Conservation (phyloP, 2,113 vertebrate genomes). For the Oryzias curvinotus region DNA sequence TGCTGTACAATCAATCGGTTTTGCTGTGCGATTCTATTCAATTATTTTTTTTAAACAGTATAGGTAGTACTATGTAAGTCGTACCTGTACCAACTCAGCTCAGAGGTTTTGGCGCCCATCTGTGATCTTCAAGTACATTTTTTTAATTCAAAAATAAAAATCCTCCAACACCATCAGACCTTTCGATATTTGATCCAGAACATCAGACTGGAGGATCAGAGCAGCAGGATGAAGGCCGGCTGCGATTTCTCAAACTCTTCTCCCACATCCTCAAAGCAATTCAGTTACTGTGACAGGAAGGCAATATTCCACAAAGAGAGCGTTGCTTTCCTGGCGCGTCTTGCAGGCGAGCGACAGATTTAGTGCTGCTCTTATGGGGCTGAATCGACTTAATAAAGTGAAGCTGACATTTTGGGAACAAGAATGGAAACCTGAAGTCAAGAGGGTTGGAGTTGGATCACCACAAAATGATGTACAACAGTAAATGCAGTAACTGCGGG, state of each 20-base stretch:
- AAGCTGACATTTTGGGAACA: conserved; percentile 55
- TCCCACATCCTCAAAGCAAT: conserved; percentile 35
- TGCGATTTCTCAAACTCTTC: conserved; percentile 11
- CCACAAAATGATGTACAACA: conserved; percentile 45
- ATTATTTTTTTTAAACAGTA: too few relatives aligned
- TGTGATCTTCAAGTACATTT: too few relatives aligned
- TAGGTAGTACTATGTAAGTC: too few relatives aligned
- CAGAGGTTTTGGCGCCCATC: too few relatives aligned
- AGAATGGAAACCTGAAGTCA: conserved; percentile 53
- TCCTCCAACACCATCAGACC: not conserved
- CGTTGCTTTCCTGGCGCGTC: conserved; percentile 35
- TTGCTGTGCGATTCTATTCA: too few relatives aligned
- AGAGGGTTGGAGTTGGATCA: conserved; percentile 32
- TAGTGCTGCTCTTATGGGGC: conserved; percentile 36
- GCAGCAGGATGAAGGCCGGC: conserved; percentile 15
- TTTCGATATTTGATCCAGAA: not conserved
- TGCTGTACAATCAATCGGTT: too few relatives aligned
- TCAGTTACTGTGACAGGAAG: conserved; percentile 43
- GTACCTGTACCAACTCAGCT: too few relatives aligned
- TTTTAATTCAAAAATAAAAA: too few relatives aligned
- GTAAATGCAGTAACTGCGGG: conserved; percentile 49
- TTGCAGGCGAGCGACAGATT: conserved; percentile 47
- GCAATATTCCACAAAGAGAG: conserved; percentile 37
- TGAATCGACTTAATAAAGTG: conserved; percentile 60
- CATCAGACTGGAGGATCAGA: conserved; percentile 6